Evolutionary conservation across 2,888 invertebrate species (phyloP).

Genomic region (Amblyjoppa proteus): DNA sequence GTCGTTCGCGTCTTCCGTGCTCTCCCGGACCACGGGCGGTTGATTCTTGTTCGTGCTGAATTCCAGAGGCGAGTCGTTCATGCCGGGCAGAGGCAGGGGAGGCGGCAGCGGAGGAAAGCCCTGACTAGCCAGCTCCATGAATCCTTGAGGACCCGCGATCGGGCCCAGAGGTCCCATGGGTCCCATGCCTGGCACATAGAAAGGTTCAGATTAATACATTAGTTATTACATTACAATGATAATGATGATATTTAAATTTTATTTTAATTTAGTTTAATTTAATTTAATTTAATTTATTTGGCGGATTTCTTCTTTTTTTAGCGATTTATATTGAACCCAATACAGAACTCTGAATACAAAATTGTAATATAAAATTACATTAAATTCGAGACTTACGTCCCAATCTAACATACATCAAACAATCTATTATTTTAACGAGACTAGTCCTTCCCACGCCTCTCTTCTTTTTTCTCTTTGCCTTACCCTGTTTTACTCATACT

Average conservation of each 20-base stretch:
- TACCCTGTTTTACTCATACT: too few relatives aligned
- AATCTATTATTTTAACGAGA: too few relatives aligned
- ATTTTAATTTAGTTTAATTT: too few relatives aligned
- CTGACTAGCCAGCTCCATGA: conserved; percentile 83
- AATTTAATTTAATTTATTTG: too few relatives aligned
- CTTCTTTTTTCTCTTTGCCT: too few relatives aligned
- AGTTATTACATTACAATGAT: background rate
- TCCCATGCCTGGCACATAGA: conserved; percentile 78
- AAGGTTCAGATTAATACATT: background rate
- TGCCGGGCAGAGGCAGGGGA: conserved; percentile 84
- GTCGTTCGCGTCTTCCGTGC: conserved; percentile 78
- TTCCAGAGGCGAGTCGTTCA: conserved; percentile 88
- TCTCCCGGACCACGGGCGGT: conserved; percentile 86
- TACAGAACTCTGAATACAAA: too few relatives aligned
- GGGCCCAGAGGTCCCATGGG: conserved; percentile 82
- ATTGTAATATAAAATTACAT: too few relatives aligned
- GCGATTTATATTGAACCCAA: too few relatives aligned
- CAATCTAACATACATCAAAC: too few relatives aligned
- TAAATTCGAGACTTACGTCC: too few relatives aligned
- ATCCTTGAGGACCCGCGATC: conserved; percentile 82
- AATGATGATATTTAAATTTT: background rate
- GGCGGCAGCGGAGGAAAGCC: conserved; percentile 83
- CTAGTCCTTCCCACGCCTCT: too few relatives aligned
- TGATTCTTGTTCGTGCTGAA: conserved; percentile 88
- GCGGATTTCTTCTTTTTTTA: background rate